Evolutionary conservation across 2,888 invertebrate species (phyloP).

Genomic region (Megaustenia siamemsis): DNA sequence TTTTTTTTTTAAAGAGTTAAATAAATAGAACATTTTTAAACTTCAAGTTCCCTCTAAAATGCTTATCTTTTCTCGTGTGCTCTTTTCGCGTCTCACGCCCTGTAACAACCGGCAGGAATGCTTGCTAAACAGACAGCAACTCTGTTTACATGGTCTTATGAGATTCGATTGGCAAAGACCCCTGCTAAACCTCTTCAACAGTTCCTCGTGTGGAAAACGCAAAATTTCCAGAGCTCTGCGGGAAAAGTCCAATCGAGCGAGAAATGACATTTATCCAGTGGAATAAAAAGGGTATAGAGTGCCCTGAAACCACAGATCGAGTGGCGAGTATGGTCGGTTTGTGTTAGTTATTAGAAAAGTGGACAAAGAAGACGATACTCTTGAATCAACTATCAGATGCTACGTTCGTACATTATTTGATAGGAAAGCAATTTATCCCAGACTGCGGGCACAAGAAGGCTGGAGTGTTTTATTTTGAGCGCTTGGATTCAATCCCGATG

Average conservation of each 20-base stretch:
- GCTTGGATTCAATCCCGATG: neutral
- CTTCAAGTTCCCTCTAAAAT: neutral
- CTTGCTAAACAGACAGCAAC: slow-evolving; percentile 5
- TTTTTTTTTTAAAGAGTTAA: too few relatives aligned
- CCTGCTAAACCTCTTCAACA: slow-evolving; percentile 18
- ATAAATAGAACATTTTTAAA: too few relatives aligned
- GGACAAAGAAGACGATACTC: neutral
- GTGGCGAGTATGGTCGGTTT: neutral
- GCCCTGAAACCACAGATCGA: neutral
- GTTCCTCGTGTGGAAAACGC: slow-evolving; percentile 25
- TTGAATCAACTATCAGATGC: neutral
- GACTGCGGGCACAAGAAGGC: neutral
- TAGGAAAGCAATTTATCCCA: neutral
- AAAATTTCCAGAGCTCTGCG: neutral
- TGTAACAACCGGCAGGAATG: neutral
- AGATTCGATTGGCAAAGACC: slow-evolving; percentile 26
- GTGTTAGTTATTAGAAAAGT: neutral
- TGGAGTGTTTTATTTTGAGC: neutral
- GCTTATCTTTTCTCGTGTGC: neutral
- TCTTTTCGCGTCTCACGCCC: neutral
- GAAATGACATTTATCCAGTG: slow-evolving; percentile 30
- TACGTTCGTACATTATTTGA: neutral
- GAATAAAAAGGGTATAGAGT: slow-evolving; percentile 10
- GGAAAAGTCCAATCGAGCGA: slow-evolving; percentile 25
- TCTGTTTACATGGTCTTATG: slow-evolving; percentile 37